A percentile compares a stretch with the other conserved stretches of the same genome.
Evolutionary conservation across 1,140 invertebrate species (phyloP).

Genomic region (Augochlora pura): DNA sequence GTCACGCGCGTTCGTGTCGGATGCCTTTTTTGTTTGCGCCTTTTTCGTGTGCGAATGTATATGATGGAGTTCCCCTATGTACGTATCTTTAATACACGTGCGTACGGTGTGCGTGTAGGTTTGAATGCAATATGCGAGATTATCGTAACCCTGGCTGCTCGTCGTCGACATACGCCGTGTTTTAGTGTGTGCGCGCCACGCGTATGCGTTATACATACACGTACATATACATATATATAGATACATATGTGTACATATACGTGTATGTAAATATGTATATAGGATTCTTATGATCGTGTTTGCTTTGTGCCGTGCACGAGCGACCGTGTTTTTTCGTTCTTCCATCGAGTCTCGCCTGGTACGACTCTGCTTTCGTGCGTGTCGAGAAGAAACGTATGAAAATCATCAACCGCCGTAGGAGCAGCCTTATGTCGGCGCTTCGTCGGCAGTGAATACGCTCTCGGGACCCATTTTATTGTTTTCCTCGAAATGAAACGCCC

Average conservation of each 20-base stretch:
- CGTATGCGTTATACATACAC: constrained; percentile 5
- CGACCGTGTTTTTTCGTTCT: constrained; percentile 28
- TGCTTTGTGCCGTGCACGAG: constrained; percentile 35
- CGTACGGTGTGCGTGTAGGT: constrained; percentile 58
- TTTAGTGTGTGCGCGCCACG: too few species aligned
- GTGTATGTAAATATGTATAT: constrained; percentile 7
- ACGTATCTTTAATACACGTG: constrained; percentile 52
- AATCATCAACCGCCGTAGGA: constrained; percentile 34
- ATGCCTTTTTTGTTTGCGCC: constrained; percentile 21
- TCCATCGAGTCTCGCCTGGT: constrained; percentile 23
- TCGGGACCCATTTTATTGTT: constrained; percentile 22
- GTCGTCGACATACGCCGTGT: constrained; percentile 31
- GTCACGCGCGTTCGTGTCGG: constrained; percentile 8
- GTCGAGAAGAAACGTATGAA: constrained; percentile 40
- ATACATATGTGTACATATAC: neutral
- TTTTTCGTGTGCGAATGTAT: constrained; percentile 49
- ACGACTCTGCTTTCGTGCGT: constrained; percentile 33
- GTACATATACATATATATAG: too few species aligned
- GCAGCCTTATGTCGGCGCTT: constrained; percentile 46
- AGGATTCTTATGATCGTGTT: constrained; percentile 25
- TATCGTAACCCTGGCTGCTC: constrained; percentile 50
- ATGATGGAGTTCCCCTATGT: constrained; percentile 51
- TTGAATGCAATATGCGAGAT: constrained; percentile 52
- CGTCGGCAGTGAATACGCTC: constrained; percentile 60
- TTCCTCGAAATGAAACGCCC: constrained; percentile 39